Percentiles rank a stretch among this genome's conserved stretches.
phyloP scores from a whole-genome alignment of 2,797 vertebrate genomes.

The Helicolenus hilgendorfi region DNA sequence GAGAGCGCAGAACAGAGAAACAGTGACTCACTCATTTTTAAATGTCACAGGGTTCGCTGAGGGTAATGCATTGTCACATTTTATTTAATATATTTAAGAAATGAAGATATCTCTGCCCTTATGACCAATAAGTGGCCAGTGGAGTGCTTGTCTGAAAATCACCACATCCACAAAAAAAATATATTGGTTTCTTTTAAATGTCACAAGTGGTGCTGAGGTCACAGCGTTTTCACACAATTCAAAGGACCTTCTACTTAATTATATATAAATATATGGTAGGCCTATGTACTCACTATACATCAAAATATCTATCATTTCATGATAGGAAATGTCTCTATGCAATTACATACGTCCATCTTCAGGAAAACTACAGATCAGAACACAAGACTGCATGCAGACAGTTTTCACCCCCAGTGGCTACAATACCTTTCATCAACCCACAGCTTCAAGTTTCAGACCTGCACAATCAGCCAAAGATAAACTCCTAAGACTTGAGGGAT shows the following conservation, averaged over 20 bases:
- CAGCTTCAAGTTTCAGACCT: not conserved
- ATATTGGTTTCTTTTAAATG: slow-evolving; percentile 39
- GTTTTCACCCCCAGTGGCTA: not conserved
- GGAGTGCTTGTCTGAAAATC: slow-evolving; percentile 8
- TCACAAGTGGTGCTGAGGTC: slow-evolving; percentile 8
- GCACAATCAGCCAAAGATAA: too few relatives aligned
- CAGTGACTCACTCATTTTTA: slow-evolving; percentile 59
- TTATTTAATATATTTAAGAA: slow-evolving; percentile 55
- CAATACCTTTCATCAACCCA: not conserved
- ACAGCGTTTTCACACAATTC: slow-evolving; percentile 3
- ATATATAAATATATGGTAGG: not conserved
- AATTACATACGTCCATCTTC: not conserved
- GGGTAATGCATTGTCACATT: slow-evolving; percentile 67
- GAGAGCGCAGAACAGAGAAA: not conserved
- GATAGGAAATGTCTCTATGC: not conserved
- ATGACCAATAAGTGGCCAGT: slow-evolving; percentile 25
- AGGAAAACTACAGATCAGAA: not conserved
- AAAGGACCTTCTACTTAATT: not conserved
- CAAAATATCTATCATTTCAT: not conserved
- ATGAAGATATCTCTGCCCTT: slow-evolving; percentile 38
- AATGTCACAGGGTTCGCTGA: slow-evolving; percentile 60
- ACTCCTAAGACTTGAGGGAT: not conserved
- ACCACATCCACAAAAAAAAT: not conserved
- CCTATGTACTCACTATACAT: not conserved
- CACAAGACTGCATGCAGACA: not conserved